Conservation (phyloP, 2,797 vertebrate species). For the Sciurus carolinensis region DNA sequence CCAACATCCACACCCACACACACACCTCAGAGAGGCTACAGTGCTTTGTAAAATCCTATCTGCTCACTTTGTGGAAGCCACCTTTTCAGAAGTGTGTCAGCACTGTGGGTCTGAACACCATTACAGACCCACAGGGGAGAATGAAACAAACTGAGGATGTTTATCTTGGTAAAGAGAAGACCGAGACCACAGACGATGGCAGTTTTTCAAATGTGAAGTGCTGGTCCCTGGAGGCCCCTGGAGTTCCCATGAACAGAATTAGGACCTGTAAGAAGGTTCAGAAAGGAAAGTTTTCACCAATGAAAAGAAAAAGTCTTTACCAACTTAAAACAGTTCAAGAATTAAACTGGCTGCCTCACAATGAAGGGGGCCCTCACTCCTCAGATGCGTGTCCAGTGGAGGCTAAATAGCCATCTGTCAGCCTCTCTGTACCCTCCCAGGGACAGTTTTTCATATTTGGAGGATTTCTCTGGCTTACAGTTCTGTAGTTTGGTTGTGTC, state of each 20-base stretch:
- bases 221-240: neutral
- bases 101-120: neutral
- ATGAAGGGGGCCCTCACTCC: neutral
- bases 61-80: constrained; percentile 23
- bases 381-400: neutral
- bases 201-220: neutral
- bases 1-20: neutral
- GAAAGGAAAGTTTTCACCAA: neutral
- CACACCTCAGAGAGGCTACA: neutral
- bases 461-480: constrained; percentile 47
- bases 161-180: constrained; percentile 13
- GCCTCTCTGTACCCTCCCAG: neutral
- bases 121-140: neutral
- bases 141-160: neutral
- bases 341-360: neutral
- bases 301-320: constrained; percentile 34
- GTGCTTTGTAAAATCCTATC: neutral
- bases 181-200: neutral
- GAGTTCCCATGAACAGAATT: neutral
- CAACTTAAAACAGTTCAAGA: neutral
- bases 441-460: neutral
- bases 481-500: constrained; percentile 22
- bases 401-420: neutral
- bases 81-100: neutral
- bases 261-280: neutral